Base-by-base conservation (phyloP, 2,888 invertebrate species). In the Rhimphoctona megacephalus region DNA sequence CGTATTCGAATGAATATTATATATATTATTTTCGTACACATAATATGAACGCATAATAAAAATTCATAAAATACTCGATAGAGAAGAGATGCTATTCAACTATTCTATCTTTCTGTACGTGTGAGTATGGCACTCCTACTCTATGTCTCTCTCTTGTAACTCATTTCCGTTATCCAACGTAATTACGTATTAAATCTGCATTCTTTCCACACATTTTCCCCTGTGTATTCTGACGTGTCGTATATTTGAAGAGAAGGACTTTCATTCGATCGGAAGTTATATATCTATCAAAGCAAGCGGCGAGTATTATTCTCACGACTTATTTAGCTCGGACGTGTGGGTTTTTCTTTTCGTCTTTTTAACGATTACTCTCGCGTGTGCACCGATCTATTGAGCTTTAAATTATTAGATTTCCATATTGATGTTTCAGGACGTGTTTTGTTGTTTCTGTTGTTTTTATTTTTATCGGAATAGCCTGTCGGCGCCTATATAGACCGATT, bases 101-200 rank as follows among this genome's bases (percentile, higher is more conserved):
- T 69, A 81, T 77, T 76, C n/a, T n/a, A 17, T 64, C 43, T 25
- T 43, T 43, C 19, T 7, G 25, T 43, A 25, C n/a, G 2, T 52
- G 17, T 39, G 7, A 33, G 2, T 17, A 33, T 33, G 19, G 46
- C 46, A 9, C 54, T 52, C 14, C n/a, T 11, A 39, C 36, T 73
- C 22, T 25, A n/a, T 25, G 19, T 77, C 49, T 77, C 33, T 14
- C 61, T 70, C 70, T 49, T n/a, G 19, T 54, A 72, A 77, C 52
- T 61, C 30, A 70, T 54, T 81, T 81, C 74, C 64, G 78, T 78
- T 61, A 66, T 86, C 74, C 39, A 83, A 78, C 83, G 91, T 91
- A 91, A 92, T 91, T 91, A 92, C 89, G 89, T 89, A 91, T 92
- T 89, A 89, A 92, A 91, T 91, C 90, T 88, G 64, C 74, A n/a